A percentile compares a stretch with the other conserved stretches of the same genome.
Conservation (phyloP, 2,113 vertebrate species). For the Indicator maculatus region DNA sequence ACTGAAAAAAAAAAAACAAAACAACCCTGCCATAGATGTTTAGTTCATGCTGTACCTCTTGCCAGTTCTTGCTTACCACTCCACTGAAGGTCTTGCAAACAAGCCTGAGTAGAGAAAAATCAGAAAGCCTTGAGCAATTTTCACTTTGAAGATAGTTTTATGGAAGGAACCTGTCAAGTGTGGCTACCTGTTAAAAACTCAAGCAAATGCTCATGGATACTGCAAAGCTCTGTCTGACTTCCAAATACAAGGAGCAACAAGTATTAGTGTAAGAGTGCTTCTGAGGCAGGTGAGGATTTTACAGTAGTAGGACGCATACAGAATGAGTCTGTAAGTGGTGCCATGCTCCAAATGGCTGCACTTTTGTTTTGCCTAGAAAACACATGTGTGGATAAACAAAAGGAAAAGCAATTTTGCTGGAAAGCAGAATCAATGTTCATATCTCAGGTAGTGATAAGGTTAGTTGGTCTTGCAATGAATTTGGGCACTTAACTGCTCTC, state of each 20-base stretch:
- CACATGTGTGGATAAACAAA: background rate
- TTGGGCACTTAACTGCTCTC: background rate
- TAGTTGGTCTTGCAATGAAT: background rate
- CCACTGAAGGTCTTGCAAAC: background rate
- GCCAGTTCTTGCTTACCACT: background rate
- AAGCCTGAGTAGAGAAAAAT: background rate
- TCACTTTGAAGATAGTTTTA: background rate
- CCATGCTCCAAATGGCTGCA: background rate
- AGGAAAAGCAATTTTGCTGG: background rate
- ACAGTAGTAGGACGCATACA: background rate
- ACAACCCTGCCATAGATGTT: background rate
- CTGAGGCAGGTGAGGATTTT: background rate
- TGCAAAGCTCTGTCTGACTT: background rate
- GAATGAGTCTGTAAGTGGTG: background rate
- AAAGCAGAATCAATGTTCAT: background rate
- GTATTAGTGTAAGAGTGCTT: background rate
- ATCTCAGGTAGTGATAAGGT: background rate
- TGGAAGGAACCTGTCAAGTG: background rate
- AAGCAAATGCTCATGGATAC: background rate
- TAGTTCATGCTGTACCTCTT: background rate
- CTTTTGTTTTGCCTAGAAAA: background rate
- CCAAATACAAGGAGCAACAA: background rate
- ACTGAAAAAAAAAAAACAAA: background rate
- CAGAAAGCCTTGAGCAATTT: background rate
- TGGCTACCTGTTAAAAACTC: background rate